Percentiles rank a stretch among this genome's conserved stretches.
Conservation (phyloP, 2,888 invertebrate species). For the Villa cingulata region DNA sequence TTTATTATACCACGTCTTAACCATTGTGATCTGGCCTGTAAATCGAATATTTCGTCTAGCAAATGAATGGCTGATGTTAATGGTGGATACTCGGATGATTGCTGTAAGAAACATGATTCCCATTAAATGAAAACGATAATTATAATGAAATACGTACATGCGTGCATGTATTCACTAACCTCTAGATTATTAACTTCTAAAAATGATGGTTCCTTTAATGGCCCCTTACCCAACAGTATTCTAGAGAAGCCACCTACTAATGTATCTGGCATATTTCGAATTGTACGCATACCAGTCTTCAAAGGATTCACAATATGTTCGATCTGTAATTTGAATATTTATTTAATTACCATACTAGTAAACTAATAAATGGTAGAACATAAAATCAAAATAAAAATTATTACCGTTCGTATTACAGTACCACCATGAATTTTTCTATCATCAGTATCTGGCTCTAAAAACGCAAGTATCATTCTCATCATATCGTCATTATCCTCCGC, state of each 20-base stretch:
- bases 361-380: not conserved
- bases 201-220: constrained; percentile 22
- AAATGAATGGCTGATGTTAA: constrained; percentile 62
- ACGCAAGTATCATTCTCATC: constrained; percentile 38
- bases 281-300: constrained; percentile 57
- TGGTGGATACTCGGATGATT: constrained; percentile 54
- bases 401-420: constrained; percentile 45
- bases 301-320: constrained; percentile 45
- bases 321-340: constrained; percentile 21
- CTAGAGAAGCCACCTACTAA: constrained; percentile 47
- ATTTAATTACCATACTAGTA: not conserved
- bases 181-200: constrained; percentile 14
- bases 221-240: constrained; percentile 43
- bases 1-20: constrained; percentile 61
- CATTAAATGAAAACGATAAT: not conserved
- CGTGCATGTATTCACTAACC: constrained; percentile 3
- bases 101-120: constrained; percentile 8
- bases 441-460: constrained; percentile 56
- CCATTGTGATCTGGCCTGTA: constrained; percentile 71
- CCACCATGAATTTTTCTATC: constrained; percentile 48
- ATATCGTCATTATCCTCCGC: constrained; percentile 44
- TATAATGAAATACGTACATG: too few species aligned
- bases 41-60: constrained; percentile 75
- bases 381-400: not conserved
- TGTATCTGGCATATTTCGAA: constrained; percentile 65